These are phyloP conservation scores for Tetranychus piercei DNA, from an alignment of 2,888 invertebrate species.

Conservation along the genomic window DNA sequence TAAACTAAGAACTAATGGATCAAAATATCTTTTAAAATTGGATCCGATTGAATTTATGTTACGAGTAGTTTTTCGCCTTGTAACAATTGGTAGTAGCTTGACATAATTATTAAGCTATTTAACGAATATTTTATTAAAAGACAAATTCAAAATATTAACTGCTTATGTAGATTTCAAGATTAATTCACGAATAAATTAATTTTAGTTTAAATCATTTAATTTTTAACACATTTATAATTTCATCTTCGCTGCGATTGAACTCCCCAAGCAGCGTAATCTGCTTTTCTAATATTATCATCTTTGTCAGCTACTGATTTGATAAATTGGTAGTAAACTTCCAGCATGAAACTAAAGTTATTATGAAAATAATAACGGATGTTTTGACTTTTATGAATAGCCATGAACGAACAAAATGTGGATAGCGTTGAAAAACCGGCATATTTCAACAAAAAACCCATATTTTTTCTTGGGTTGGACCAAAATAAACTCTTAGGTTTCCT, in stretches of 20 bases:
- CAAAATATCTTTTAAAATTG: too few relatives aligned
- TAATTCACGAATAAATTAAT: too few relatives aligned
- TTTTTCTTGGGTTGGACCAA: not conserved
- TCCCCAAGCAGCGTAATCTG: not conserved
- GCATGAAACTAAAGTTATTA: not conserved
- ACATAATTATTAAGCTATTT: too few relatives aligned
- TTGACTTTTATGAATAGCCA: not conserved
- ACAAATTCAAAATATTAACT: too few relatives aligned
- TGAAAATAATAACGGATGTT: not conserved
- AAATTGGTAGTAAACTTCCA: not conserved
- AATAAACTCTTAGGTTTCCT: not conserved
- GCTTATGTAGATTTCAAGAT: too few relatives aligned
- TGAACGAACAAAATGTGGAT: not conserved
- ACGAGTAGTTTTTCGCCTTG: too few relatives aligned
- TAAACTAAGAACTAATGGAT: too few relatives aligned
- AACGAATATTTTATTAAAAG: too few relatives aligned
- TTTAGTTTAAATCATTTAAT: too few relatives aligned
- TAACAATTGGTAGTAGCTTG: too few relatives aligned
- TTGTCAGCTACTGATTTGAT: not conserved
- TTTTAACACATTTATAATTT: not conserved
- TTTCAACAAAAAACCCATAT: not conserved
- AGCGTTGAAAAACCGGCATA: not conserved
- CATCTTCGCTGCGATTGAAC: not conserved
- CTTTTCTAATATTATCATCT: not conserved
- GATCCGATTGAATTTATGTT: too few relatives aligned